Percentiles rank a stretch among this genome's conserved stretches.
Conservation (phyloP, 2,888 invertebrate genomes). For the Heliconius ethilla region DNA sequence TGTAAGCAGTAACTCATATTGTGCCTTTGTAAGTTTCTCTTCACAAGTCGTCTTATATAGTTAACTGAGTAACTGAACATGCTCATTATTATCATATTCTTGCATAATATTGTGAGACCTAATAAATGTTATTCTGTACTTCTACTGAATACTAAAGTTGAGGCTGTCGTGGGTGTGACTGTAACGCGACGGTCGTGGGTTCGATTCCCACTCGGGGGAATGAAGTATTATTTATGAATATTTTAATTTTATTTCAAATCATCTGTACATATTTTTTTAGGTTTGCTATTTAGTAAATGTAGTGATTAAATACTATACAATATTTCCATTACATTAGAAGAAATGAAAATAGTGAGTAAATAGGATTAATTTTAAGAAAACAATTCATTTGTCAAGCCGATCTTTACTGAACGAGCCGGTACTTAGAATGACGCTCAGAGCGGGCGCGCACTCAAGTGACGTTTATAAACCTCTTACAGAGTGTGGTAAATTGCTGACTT, state of each 20-base stretch:
- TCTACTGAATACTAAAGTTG: no score
- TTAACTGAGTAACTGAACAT: conserved; percentile 7
- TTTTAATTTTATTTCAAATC: no score
- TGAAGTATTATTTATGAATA: no score
- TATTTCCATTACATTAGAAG: not conserved
- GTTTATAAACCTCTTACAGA: conserved; percentile 39
- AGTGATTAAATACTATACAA: not conserved
- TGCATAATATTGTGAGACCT: no score
- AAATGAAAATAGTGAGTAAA: not conserved
- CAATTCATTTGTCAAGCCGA: conserved; percentile 16
- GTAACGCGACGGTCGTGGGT: no score
- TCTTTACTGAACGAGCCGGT: conserved; percentile 24
- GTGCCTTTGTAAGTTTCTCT: not conserved
- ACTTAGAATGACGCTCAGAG: conserved; percentile 38
- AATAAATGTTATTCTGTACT: no score
- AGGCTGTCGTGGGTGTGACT: no score
- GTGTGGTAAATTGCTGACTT: conserved; percentile 38
- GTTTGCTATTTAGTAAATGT: no score
- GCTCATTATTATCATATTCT: not conserved
- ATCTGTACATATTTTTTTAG: no score
- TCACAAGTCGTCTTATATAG: conserved; percentile 6
- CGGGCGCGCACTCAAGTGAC: conserved; percentile 30
- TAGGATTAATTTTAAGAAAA: not conserved
- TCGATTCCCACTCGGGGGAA: no score
- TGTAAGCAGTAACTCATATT: not conserved